Base-by-base conservation (phyloP, 2,888 invertebrate genomes). In the Oxyteleia sp. region DNA sequence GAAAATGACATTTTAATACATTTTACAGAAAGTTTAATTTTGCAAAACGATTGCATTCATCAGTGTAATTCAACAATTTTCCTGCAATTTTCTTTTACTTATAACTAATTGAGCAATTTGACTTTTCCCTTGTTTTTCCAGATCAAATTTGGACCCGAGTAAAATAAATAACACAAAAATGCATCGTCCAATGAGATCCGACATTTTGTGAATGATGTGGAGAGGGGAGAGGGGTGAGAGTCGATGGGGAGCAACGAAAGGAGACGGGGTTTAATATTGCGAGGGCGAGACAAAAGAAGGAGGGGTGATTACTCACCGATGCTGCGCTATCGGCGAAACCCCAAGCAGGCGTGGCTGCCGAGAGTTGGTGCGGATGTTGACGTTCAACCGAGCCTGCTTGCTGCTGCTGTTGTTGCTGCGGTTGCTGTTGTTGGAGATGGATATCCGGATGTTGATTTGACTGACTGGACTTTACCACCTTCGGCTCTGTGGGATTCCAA, bases 311-410 rank as follows among this genome's bases (percentile, higher is more conserved):
- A 83, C 83, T 83, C 79, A 83, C 83, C 63, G 38, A 23, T 0
- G 43, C 61, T 45, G 10, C 35, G 53, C 35, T 64, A 55, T 66
- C 75, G 68, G 45, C 53, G 26, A 74, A 64, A 79, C 83, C 78
- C 83, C 78, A 83, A 69, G 83, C 83, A 78, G 83, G 83, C 83
- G 83, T 83, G 83, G 83, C 74, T 57, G 83, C 83, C 13, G 83
- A 68, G 13, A 79, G 74, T 18, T 57, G 49, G 79, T 78, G 32
- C 49, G 2, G 26, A 26, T 75, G 74, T 41, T 75, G 78, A 53
- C 16, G 78, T 0, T 78, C 68, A 49, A 74, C 72, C 13, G 61
- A 43, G 20, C 5, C 47, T 26, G 20, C 23, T 53, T 76, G 82
- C 38, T 78, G 68, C 13, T 61, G 76, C 26, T 66, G 32, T n/a